Evolutionary conservation across 1,140 invertebrate species (phyloP), one percentile per base, ranked within the genome.

Genomic region (Orchesella cincta): DNA sequence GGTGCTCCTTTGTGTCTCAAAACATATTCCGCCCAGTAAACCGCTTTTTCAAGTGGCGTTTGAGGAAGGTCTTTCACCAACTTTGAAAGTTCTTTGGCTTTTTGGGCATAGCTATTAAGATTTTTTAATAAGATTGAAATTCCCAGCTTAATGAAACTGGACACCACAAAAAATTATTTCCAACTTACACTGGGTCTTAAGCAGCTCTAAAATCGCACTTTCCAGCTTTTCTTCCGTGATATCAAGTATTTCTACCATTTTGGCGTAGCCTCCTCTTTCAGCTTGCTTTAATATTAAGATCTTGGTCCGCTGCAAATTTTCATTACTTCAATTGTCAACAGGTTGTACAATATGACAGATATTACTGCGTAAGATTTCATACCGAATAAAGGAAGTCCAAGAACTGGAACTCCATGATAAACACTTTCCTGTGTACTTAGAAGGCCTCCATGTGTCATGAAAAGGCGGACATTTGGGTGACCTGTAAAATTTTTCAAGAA

Each of bases 1-100:
- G 83, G 83, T 1, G 86, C 86, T 28, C 88, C 88, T 57, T 88
- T 85, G 77, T 92, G 91, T 8, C 91, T 86, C 0, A 89, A 80
- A 8, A 83, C 79, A 36, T 83, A 83, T 64, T 83, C 82, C 23
- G 79, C 73, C 82, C 82, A 83, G 54, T 74, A 83, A 23, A 83
- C 75, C 3, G 82, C 82, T 52, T 75, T 75, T 20, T 83, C 76
- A 1, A 82, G 33, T 0, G 82, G 80, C 1, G 77, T 35, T 23
- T 80, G 36, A 1, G 72, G 75, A 70, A 79, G 82, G 62, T 83
- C 82, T 33, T 74, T 52, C 23, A 81, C 73, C 33, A 79, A 34
- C 1, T 1, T n/a, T 23, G 78, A 79, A 2, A 79, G 18, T 52
- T 62, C 12, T 23, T 31, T 34, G 8, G 74, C 79, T 46, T 70